Percentiles rank a stretch among this genome's conserved stretches.
Conservation (phyloP, 2,113 vertebrate species). For the Spea multiplicata region DNA sequence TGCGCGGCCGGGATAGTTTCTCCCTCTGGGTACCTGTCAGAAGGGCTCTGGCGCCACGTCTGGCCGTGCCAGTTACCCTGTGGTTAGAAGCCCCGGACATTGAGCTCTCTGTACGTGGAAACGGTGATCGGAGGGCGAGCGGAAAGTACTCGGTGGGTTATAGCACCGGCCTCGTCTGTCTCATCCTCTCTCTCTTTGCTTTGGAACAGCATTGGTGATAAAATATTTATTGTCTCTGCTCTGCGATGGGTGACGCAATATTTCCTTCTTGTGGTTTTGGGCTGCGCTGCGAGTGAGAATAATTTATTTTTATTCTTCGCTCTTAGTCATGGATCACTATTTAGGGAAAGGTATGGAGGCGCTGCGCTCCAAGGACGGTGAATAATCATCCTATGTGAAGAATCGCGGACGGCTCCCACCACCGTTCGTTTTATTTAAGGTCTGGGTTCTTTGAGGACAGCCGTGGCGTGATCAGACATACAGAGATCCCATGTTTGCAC, state of each 20-base stretch:
- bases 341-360: neutral
- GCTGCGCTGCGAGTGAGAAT: neutral
- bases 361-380: neutral
- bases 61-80: conserved; percentile 29
- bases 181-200: neutral
- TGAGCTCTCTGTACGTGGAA: neutral
- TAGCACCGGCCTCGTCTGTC: neutral
- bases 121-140: neutral
- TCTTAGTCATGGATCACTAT: conserved; percentile 9
- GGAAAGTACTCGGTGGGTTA: neutral
- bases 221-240: neutral
- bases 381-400: neutral
- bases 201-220: neutral
- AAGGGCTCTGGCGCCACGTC: conserved; percentile 28
- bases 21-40: conserved; percentile 57
- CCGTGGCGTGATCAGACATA: too few species aligned
- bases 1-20: conserved; percentile 59
- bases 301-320: neutral
- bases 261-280: conserved; percentile 4
- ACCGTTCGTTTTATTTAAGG: too few species aligned
- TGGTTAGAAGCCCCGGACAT: conserved; percentile 35
- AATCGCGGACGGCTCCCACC: too few species aligned
- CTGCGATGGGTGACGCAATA: neutral
- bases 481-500: too few species aligned
- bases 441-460: too few species aligned